These are phyloP conservation scores for Salvelinus alpinus DNA, from an alignment of 2,113 vertebrate species.

Conservation along the genomic window DNA sequence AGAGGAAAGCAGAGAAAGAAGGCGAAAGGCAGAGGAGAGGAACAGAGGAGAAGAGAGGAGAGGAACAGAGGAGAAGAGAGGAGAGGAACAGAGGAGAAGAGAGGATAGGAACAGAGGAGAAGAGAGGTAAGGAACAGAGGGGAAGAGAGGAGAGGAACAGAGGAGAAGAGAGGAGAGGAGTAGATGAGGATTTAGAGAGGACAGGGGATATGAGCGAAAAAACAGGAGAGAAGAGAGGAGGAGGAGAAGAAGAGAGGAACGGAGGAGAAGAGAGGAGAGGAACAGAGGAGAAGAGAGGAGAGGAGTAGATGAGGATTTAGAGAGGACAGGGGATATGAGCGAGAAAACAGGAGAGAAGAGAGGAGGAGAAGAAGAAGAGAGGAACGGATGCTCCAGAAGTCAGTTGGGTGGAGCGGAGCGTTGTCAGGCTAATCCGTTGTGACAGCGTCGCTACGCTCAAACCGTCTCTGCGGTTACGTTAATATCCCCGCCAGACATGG, in stretches of 20 bases:
- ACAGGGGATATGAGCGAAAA: conserved; percentile 2
- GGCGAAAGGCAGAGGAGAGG: too few relatives aligned
- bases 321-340: too few relatives aligned
- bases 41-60: too few relatives aligned
- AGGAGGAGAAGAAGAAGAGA: conserved; percentile 9
- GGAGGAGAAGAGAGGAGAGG: too few relatives aligned
- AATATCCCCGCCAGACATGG: conserved; percentile 50
- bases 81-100: not conserved
- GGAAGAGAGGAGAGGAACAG: not conserved
- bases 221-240: too few relatives aligned
- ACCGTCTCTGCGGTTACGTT: conserved; percentile 52
- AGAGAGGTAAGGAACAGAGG: too few relatives aligned
- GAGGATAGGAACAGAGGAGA: too few relatives aligned
- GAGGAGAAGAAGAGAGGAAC: too few relatives aligned
- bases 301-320: too few relatives aligned
- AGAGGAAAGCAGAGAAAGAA: not conserved
- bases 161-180: not conserved
- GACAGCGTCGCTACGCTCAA: conserved; percentile 52
- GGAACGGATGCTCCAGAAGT: not conserved
- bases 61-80: too few relatives aligned
- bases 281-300: too few relatives aligned
- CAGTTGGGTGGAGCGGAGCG: conserved; percentile 25
- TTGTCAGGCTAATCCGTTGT: conserved; percentile 61
- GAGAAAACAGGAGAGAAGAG: conserved; percentile 5
- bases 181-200: not conserved